Conservation (phyloP, 2,797 vertebrate genomes). For the Poliocrania exsul region DNA sequence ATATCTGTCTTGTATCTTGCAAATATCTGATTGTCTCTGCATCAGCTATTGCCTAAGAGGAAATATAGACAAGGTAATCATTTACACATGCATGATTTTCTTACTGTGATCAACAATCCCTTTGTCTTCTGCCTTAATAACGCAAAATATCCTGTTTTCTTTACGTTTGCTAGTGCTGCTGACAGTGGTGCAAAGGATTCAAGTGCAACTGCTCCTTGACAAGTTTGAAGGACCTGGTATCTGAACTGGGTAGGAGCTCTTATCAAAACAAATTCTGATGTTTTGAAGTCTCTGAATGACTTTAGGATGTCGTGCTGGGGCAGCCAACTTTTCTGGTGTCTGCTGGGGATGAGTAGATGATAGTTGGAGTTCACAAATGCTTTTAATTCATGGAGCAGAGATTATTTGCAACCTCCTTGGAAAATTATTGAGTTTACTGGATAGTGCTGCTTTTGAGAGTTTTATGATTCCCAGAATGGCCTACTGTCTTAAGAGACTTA, state of each 20-base stretch:
- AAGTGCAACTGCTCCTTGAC: neutral
- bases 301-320: neutral
- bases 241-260: neutral
- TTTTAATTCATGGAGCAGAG: neutral
- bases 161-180: neutral
- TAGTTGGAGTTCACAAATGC: neutral
- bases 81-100: constrained; percentile 32
- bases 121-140: constrained; percentile 44
- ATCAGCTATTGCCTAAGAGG: constrained; percentile 32
- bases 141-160: neutral
- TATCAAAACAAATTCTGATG: neutral
- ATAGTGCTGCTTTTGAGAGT: neutral
- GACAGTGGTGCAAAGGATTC: neutral
- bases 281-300: neutral
- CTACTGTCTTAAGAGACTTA: neutral
- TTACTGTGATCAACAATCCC: neutral
- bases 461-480: neutral
- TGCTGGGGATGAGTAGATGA: neutral
- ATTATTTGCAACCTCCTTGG: neutral
- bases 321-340: neutral
- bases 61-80: constrained; percentile 38
- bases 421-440: neutral
- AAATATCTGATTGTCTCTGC: constrained; percentile 44
- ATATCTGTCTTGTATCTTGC: constrained; percentile 52
- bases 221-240: neutral